A percentile compares a stretch with the other conserved stretches of the same genome.
Evolutionary conservation across 2,113 vertebrate species (phyloP).

Genomic region (Chaetura pelagica): DNA sequence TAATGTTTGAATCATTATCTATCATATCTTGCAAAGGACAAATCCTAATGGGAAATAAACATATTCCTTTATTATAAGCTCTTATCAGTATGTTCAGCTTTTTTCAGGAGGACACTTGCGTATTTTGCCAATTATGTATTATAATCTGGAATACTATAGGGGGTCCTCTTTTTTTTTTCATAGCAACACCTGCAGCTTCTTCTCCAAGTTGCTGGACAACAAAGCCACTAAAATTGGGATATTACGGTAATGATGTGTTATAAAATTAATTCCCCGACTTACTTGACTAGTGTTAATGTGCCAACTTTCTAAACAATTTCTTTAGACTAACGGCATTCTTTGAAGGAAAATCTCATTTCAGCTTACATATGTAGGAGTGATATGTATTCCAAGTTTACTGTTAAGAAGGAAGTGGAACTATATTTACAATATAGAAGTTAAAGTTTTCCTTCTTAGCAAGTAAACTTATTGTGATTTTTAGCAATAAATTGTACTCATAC

Average conservation of each 20-base stretch:
- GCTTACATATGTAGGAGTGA: not conserved
- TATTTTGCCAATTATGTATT: constrained; percentile 13
- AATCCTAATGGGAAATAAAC: not conserved
- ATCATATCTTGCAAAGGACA: not conserved
- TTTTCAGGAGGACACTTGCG: not conserved
- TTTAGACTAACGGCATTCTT: not conserved
- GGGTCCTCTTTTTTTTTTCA: not conserved
- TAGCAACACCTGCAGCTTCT: not conserved
- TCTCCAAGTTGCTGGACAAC: not conserved
- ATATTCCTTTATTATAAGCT: not conserved
- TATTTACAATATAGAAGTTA: not conserved
- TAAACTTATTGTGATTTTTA: not conserved
- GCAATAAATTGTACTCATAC: not conserved
- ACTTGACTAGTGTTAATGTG: not conserved
- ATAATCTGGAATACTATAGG: not conserved
- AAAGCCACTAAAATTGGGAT: not conserved
- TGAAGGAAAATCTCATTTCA: not conserved
- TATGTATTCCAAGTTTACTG: not conserved
- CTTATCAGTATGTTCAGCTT: not conserved
- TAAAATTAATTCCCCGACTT: not conserved
- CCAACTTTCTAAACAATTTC: not conserved
- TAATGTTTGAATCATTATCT: not conserved
- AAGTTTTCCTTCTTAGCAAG: not conserved
- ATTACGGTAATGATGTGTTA: not conserved
- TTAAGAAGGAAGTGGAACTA: not conserved